phyloP scores from a whole-genome alignment of 2,113 vertebrate genomes.

The Zapornia atra region DNA sequence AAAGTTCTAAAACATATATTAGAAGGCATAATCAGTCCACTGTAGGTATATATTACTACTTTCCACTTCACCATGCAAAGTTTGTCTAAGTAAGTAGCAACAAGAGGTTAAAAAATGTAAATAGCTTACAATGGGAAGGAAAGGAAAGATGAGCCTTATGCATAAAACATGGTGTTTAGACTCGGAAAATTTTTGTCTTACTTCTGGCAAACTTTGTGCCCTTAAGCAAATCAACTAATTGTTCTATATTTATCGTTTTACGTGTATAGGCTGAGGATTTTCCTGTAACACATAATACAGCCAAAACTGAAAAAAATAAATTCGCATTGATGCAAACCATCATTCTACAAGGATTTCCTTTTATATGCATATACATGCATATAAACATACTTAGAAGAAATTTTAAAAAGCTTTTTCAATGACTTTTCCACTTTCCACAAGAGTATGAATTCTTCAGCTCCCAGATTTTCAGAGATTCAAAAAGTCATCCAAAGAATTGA shows the following conservation, averaged over 20 bases:
- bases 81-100: neutral
- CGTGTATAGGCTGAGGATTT: neutral
- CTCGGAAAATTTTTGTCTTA: neutral
- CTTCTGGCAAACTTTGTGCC: neutral
- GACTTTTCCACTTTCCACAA: neutral
- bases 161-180: neutral
- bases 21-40: neutral
- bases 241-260: neutral
- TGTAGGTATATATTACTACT: neutral
- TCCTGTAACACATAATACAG: neutral
- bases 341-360: neutral
- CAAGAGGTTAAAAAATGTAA: neutral
- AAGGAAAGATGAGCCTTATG: neutral
- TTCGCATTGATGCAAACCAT: neutral
- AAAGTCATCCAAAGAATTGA: neutral
- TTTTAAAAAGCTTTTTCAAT: neutral
- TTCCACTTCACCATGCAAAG: neutral
- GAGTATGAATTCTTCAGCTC: neutral
- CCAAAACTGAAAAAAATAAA: neutral
- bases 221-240: neutral
- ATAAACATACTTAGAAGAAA: neutral
- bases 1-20: neutral
- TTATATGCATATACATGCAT: neutral
- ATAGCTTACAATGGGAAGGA: slow-evolving; percentile 21
- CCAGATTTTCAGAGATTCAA: neutral